phyloP scores from a whole-genome alignment of 1,140 invertebrate genomes.

The Drosophila ambigua region DNA sequence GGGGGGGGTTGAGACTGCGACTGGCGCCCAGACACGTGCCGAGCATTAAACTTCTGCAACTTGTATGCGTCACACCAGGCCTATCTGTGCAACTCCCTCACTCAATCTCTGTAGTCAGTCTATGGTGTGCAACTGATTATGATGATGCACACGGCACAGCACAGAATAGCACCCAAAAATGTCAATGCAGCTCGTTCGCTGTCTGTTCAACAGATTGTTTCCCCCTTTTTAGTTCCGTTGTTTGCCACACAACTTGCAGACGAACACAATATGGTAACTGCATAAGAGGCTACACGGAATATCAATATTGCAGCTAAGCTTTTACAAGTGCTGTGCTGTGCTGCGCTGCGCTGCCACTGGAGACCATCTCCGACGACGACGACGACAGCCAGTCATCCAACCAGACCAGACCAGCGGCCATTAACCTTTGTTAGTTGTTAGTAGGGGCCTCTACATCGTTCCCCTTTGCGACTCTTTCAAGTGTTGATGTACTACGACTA shows the following conservation, averaged over 20 bases:
- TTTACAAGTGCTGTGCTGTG: conserved; percentile 26
- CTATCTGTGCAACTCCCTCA: too few species aligned
- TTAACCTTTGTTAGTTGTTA: conserved; percentile 35
- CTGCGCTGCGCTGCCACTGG: too few species aligned
- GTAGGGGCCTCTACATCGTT: conserved; percentile 1
- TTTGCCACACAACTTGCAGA: conserved; percentile 28
- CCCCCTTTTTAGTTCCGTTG: conserved; percentile 28
- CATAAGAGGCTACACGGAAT: conserved; percentile 48
- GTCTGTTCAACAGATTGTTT: conserved; percentile 51
- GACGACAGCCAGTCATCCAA: conserved; percentile 34
- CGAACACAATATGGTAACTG: conserved; percentile 43
- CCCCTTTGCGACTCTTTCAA: conserved; percentile 17
- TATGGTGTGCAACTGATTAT: conserved; percentile 13
- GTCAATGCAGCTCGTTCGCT: conserved; percentile 45
- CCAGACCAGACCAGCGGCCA: conserved; percentile 48
- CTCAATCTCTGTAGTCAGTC: not conserved
- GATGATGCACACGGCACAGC: conserved; percentile 13
- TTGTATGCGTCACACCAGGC: not conserved
- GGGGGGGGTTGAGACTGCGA: conserved; percentile 4
- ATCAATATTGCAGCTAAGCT: conserved; percentile 52
- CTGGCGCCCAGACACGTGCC: conserved; percentile 48
- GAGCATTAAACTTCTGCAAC: conserved; percentile 36
- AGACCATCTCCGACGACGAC: conserved; percentile 38
- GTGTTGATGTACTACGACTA: conserved; percentile 31
- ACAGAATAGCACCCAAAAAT: conserved; percentile 25